Percentiles rank a stretch among this genome's conserved stretches.
phyloP scores from a whole-genome alignment of 2,888 invertebrate genomes.

The Chaitophorus viminalis region DNA sequence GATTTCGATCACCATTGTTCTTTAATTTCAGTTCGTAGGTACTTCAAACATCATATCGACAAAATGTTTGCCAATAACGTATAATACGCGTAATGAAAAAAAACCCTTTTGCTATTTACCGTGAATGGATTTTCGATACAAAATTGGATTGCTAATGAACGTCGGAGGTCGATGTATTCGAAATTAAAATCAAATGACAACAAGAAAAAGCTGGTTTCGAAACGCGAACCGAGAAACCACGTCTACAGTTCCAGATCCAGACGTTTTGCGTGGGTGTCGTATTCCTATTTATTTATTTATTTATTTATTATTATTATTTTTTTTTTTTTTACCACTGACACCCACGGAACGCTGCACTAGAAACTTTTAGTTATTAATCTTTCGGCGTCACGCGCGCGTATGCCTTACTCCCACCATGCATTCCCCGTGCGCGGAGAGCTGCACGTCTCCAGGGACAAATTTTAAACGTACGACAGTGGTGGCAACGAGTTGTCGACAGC shows the following conservation, averaged over 20 bases:
- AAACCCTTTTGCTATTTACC: too few species aligned
- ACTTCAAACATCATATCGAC: too few species aligned
- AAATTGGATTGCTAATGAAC: too few species aligned
- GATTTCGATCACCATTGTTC: too few species aligned
- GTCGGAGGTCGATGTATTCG: too few species aligned
- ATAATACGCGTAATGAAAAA: too few species aligned
- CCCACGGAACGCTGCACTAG: constrained; percentile 2
- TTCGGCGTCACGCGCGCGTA: neutral
- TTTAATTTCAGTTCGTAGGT: too few species aligned
- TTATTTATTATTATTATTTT: too few species aligned
- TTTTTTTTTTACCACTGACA: neutral
- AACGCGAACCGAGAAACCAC: neutral
- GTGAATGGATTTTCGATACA: too few species aligned
- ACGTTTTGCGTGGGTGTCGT: neutral
- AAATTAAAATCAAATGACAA: too few species aligned
- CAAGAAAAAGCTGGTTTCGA: neutral
- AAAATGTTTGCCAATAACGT: too few species aligned
- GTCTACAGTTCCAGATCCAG: too few species aligned
- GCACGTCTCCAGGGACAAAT: constrained; percentile 26
- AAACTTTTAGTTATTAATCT: constrained; percentile 43
- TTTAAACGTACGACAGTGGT: constrained; percentile 11
- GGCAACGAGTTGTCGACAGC: neutral
- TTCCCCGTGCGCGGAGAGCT: neutral
- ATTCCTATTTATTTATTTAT: neutral
- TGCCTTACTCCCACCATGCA: neutral